phyloP scores from a whole-genome alignment of 2,888 invertebrate genomes.

The Tupiocoris notatus region DNA sequence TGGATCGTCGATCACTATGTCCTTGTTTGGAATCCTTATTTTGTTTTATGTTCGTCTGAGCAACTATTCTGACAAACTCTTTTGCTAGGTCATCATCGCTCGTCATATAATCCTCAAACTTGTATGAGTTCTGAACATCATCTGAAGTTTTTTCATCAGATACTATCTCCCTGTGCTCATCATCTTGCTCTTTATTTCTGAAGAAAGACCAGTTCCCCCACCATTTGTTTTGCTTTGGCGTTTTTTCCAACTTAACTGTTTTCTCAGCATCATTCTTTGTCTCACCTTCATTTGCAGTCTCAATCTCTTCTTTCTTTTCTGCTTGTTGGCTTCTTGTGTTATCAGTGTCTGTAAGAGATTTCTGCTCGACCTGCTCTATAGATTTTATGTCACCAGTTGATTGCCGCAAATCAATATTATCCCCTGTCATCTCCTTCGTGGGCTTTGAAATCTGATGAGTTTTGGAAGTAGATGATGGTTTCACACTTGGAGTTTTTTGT shows the following conservation, averaged over 20 bases:
- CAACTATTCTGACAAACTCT: conserved; percentile 28
- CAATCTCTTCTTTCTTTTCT: neutral
- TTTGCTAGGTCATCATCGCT: conserved; percentile 22
- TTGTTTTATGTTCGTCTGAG: neutral
- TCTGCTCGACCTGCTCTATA: no score
- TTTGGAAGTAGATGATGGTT: neutral
- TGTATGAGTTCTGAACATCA: neutral
- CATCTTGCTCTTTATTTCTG: conserved; percentile 21
- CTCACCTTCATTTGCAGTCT: neutral
- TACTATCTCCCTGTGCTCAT: conserved; percentile 53
- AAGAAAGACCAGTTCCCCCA: conserved; percentile 25
- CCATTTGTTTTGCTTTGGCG: conserved; percentile 27
- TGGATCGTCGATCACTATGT: neutral
- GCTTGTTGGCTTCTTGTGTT: neutral
- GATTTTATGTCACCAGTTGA: no score
- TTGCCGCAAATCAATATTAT: neutral
- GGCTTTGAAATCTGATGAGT: neutral
- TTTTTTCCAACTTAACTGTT: neutral
- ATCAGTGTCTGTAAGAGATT: no score
- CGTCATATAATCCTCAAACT: conserved; percentile 10
- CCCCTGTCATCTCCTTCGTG: neutral
- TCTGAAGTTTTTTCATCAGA: neutral
- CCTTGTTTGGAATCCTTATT: neutral
- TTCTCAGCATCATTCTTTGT: neutral
- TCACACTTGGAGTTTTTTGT: neutral